These are phyloP conservation scores for Sebastes schlegelii DNA, from an alignment of 2,113 vertebrate genomes.

Conservation along the genomic window DNA sequence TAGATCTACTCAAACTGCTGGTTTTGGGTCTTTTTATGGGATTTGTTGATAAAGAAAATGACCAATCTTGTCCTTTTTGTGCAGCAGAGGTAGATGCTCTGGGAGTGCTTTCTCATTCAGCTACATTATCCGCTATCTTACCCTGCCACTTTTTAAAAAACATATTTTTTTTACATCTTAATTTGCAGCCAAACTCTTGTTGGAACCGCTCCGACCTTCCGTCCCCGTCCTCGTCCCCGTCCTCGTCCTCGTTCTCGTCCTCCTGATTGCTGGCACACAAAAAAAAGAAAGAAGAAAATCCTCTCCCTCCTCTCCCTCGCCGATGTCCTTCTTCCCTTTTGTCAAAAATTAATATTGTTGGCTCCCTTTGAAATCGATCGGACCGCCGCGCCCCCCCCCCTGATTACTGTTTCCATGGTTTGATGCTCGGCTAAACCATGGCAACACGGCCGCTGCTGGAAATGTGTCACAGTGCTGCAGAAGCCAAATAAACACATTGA, in stretches of 20 bases:
- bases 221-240: background rate
- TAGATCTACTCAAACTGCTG: no score
- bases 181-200: background rate
- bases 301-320: background rate
- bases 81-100: no score
- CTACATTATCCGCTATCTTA: no score
- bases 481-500: conserved; percentile 51
- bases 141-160: no score
- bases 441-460: conserved; percentile 51
- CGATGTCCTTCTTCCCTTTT: background rate
- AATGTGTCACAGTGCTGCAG: conserved; percentile 27
- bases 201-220: background rate
- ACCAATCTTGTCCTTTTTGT: no score
- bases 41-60: no score
- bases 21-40: no score
- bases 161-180: no score
- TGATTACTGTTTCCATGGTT: conserved; percentile 71
- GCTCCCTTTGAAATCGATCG: conserved; percentile 59
- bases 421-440: conserved; percentile 57
- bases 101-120: no score
- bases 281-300: background rate
- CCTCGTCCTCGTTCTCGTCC: background rate
- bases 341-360: conserved; percentile 55
- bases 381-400: background rate
- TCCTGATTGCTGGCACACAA: background rate